Base-by-base conservation (phyloP, 2,797 vertebrate species). In the Cichlasoma orientale region DNA sequence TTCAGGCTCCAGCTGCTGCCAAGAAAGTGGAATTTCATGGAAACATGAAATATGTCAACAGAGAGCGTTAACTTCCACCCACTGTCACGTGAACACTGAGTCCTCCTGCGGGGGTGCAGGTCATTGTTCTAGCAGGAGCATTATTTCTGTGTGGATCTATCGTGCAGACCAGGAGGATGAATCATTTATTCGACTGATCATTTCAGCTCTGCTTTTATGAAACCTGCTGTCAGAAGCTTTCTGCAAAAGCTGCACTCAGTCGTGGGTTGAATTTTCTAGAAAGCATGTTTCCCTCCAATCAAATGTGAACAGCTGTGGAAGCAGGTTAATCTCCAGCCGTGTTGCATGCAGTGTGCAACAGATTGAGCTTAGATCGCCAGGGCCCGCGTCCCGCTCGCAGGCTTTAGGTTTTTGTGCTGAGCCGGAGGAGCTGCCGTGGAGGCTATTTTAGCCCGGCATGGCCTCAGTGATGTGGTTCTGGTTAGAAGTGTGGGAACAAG, bases 391-490 rank as follows among this genome's bases (percentile, higher is more conserved):
- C 56, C 1, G 27, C 53, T 18, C 14, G n/a, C 27, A 38, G 56
- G 18, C 74, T 72, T 68, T 76, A 68, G 77, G n/a, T 31, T 36
- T 70, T 29, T 38, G 27, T 27, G 75, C 75, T 44, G 71, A 71
- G 84, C 72, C 73, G 16, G 23, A 38, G 56, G 38, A 66, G 75
- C 54, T 72, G 75, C 68, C 33, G 5, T 2, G 29, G 84, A 68
- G 75, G 75, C 66, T 74, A 63, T 44, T n/a, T 54, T 16, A 69
- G 79, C 57, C 68, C 79, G 56, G 13, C 54, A 7, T 79, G 78
- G 81, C 80, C 57, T 77, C 66, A 44, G 13, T 75, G 84, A 86
- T 86, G 89, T 88, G 90, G 84, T 86, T 83, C 21, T 84, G 86
- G 74, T 76, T 25, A 56, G 77, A 83, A 78, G 81, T 63, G 82